Evolutionary conservation across 2,888 invertebrate genomes (phyloP).

Genomic region (Mystacides longicornis): DNA sequence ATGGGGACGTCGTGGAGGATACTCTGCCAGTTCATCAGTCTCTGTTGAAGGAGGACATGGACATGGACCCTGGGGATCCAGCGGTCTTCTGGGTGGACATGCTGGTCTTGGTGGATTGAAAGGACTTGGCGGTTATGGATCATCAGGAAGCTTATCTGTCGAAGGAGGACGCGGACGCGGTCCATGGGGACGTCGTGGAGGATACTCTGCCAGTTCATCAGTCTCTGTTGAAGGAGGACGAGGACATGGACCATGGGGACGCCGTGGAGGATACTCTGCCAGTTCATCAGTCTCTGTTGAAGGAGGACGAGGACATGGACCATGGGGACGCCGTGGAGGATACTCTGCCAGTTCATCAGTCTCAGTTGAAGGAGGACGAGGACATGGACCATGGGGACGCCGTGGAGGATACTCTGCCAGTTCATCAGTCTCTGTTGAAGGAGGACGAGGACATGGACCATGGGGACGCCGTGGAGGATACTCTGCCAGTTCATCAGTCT

Average conservation of each 20-base stretch:
- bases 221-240: not conserved
- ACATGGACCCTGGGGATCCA: too few relatives aligned
- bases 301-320: conserved; percentile 8
- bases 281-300: not conserved
- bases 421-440: conserved; percentile 4
- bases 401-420: conserved; percentile 3
- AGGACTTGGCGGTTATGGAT: too few relatives aligned
- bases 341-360: not conserved
- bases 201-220: not conserved
- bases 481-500: not conserved
- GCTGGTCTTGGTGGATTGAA: too few relatives aligned
- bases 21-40: too few relatives aligned
- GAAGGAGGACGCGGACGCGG: not conserved
- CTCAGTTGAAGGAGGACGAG: conserved; percentile 4
- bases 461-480: not conserved
- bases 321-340: not conserved
- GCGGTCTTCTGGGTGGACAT: too few relatives aligned
- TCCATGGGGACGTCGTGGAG: not conserved
- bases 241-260: conserved; percentile 3
- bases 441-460: conserved; percentile 3
- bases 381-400: conserved; percentile 4
- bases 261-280: not conserved
- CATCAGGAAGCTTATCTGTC: too few relatives aligned
- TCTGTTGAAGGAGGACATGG: too few relatives aligned
- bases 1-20: too few relatives aligned